A percentile compares a stretch with the other conserved stretches of the same genome.
These are phyloP conservation scores for Drosophila nebulosa DNA, from an alignment of 1,140 invertebrate species.

Conservation along the genomic window DNA sequence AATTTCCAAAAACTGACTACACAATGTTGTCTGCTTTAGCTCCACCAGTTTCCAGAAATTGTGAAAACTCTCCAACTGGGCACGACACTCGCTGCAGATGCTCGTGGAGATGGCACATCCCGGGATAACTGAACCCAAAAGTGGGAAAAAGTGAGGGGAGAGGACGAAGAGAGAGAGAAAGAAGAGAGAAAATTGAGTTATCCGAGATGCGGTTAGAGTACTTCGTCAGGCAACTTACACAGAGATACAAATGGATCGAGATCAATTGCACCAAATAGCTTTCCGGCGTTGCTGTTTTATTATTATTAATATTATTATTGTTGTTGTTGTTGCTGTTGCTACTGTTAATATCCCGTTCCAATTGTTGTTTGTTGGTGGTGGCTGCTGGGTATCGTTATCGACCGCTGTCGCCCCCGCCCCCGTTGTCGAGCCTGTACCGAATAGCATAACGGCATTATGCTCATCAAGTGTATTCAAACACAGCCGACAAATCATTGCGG, in stretches of 20 bases:
- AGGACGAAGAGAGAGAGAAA: not conserved
- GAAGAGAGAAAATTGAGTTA: not conserved
- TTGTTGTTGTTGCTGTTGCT: slow-evolving; percentile 36
- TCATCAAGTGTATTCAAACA: slow-evolving; percentile 61
- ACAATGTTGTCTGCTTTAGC: slow-evolving; percentile 67
- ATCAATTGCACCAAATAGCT: slow-evolving; percentile 73
- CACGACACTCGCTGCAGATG: slow-evolving; percentile 62
- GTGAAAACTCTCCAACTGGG: slow-evolving; percentile 68
- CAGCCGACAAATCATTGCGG: slow-evolving; percentile 72
- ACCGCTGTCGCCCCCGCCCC: not conserved
- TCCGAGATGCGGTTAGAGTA: not conserved
- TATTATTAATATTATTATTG: slow-evolving; percentile 21
- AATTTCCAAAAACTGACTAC: slow-evolving; percentile 65
- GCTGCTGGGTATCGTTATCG: slow-evolving; percentile 8
- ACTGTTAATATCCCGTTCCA: slow-evolving; percentile 21
- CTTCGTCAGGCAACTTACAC: slow-evolving; percentile 46
- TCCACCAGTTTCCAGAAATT: slow-evolving; percentile 70
- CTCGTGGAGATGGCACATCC: slow-evolving; percentile 68
- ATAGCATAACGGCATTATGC: slow-evolving; percentile 57
- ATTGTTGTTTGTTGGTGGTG: slow-evolving; percentile 15
- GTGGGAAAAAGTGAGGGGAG: not conserved
- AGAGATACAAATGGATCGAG: slow-evolving; percentile 73
- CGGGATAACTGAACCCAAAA: slow-evolving; percentile 45
- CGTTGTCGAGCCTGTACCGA: slow-evolving; percentile 5
- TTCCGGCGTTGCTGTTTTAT: slow-evolving; percentile 59